Percentiles rank a stretch among this genome's conserved stretches.
Conservation (phyloP, 2,888 invertebrate species). For the Linnaemya tessellans region DNA sequence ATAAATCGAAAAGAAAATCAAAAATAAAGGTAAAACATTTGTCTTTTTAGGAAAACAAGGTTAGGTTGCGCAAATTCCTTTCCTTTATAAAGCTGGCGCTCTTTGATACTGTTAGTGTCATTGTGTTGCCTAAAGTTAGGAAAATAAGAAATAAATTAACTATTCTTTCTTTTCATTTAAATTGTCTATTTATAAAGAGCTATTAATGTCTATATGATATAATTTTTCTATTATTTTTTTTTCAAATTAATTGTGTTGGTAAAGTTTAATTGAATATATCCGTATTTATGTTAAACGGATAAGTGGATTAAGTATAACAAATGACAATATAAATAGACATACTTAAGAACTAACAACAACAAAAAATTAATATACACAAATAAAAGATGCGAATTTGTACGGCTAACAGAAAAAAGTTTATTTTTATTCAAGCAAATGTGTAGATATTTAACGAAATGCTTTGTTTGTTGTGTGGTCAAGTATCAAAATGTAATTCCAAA, state of each 20-base stretch:
- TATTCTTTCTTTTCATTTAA: not conserved
- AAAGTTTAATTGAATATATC: not conserved
- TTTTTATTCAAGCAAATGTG: not conserved
- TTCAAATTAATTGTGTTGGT: not conserved
- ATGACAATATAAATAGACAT: constrained; percentile 41
- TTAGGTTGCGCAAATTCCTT: not conserved
- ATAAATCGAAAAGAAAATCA: constrained; percentile 29
- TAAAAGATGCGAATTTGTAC: not conserved
- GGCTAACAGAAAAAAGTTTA: not conserved
- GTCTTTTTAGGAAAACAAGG: not conserved
- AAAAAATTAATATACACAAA: not conserved
- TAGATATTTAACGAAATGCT: no score
- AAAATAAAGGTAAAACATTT: constrained; percentile 24
- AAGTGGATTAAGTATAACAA: constrained; percentile 4
- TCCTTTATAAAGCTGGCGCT: not conserved
- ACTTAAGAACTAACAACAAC: not conserved
- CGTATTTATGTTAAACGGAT: not conserved
- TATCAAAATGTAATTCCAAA: no score
- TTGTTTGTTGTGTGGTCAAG: no score
- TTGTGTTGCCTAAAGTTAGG: no score
- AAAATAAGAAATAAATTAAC: no score
- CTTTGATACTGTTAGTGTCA: not conserved
- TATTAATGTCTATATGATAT: not conserved
- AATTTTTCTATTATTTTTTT: not conserved
- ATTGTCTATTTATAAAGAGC: not conserved